Evolutionary conservation across 2,888 invertebrate species (phyloP), one percentile per base, ranked within the genome.

Genomic region (Venusia cambrica): DNA sequence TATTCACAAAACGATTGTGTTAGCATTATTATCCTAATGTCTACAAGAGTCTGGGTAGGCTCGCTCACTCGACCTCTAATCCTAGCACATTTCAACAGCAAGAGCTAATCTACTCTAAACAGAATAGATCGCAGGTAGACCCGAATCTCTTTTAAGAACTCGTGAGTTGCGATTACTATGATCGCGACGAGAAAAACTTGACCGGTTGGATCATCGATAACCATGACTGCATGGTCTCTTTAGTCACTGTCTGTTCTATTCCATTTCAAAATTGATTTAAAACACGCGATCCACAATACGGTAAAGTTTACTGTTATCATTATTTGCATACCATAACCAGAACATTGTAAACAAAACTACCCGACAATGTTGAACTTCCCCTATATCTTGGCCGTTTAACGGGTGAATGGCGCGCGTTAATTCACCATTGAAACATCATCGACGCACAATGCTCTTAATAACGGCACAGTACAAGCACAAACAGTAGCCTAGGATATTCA

Each of bases 361-460:
- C 29, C 42, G 25, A 26, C n/a, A n/a, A n/a, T n/a, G n/a, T n/a
- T n/a, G 34, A 47, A 42, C 15, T 40, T 43, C 37, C 30, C 34
- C 29, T 20, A 20, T 33, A 45, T 45, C 45, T 38, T 38, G 40
- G 35, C 39, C 36, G 44, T 48, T 48, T 40, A 51, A 36, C 42
- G 40, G 48, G 38, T 33, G 42, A 36, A 36, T 33, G 21, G 45
- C 51, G 53, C 46, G 48, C 57, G 57, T 60, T 60, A 55, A 62
- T 57, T 52, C 43, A 57, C 56, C 54, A 60, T 60, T 50, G 51
- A 22, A 56, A 57, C 59, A 62, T 62, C 62, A 64, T 55, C 53
- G 49, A 51, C 45, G 25, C 58, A 64, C 66, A 69, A 65, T 58
- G 56, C 52, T 61, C 60, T 62, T 71, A 72, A 70, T 67, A 73